phyloP scores from a whole-genome alignment of 2,113 vertebrate genomes.

The Melanerpes formicivorus region DNA sequence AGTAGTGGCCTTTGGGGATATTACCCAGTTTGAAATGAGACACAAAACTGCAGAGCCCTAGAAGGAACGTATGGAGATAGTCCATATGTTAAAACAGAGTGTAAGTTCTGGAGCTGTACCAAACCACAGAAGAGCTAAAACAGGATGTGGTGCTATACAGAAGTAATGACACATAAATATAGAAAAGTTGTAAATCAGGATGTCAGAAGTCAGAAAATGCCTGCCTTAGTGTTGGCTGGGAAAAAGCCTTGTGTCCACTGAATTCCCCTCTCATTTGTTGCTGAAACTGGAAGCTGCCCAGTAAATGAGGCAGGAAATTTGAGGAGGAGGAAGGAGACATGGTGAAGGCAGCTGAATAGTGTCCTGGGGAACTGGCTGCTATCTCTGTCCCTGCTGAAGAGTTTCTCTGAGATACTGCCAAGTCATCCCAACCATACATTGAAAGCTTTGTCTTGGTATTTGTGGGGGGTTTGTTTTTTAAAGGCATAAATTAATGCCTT shows the following conservation, averaged over 20 bases:
- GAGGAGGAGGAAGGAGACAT: conserved; percentile 36
- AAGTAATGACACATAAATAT: background rate
- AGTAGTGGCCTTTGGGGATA: background rate
- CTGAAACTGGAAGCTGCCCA: conserved; percentile 26
- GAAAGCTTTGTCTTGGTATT: background rate
- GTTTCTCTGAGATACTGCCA: conserved; percentile 46
- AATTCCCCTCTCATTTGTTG: background rate
- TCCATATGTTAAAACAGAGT: background rate
- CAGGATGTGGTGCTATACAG: background rate
- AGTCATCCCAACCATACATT: conserved; percentile 31
- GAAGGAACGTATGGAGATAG: background rate
- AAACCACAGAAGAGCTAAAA: background rate
- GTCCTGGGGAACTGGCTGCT: conserved; percentile 54
- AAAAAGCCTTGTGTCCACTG: background rate
- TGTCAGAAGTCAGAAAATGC: background rate
- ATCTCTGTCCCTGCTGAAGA: conserved; percentile 13
- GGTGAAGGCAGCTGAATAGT: conserved; percentile 52
- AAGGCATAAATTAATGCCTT: conserved; percentile 43
- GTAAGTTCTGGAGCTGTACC: background rate
- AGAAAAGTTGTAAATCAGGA: background rate
- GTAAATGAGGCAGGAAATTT: conserved; percentile 12
- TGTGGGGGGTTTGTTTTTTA: conserved; percentile 18
- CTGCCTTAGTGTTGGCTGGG: background rate
- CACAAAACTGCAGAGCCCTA: background rate
- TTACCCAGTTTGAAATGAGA: background rate